Conservation (phyloP, 2,113 vertebrate species). For the Urocynchramus pylzowi region DNA sequence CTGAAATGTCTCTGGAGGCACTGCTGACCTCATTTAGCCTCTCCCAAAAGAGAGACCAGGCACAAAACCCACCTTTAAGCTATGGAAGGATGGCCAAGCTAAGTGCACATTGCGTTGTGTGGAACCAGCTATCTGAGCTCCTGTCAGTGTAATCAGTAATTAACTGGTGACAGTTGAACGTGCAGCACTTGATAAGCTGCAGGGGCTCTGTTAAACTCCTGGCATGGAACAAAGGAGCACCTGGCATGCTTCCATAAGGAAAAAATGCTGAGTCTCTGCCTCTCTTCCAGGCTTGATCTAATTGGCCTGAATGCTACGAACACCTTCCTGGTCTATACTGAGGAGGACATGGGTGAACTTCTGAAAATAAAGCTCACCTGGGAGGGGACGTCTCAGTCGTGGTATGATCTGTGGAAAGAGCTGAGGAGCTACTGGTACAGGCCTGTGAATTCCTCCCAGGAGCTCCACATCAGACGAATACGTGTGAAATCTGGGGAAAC, state of each 20-base stretch:
- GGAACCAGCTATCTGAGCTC: not conserved
- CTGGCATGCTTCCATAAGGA: not conserved
- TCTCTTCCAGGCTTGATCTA: constrained; percentile 66
- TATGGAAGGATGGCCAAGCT: not conserved
- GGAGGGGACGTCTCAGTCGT: constrained; percentile 78
- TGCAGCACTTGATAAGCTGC: not conserved
- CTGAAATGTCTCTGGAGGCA: not conserved
- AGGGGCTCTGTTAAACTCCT: not conserved
- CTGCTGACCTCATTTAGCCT: not conserved
- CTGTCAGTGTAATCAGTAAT: not conserved
- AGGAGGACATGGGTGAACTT: constrained; percentile 91
- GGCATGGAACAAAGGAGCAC: not conserved
- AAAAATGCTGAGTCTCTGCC: not conserved
- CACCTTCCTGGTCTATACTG: constrained; percentile 92
- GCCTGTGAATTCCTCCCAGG: not conserved
- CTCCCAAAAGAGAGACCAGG: not conserved
- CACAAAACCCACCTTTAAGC: not conserved
- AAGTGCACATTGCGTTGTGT: accelerated
- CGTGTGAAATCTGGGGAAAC: constrained; percentile 93
- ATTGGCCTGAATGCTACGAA: constrained; percentile 87
- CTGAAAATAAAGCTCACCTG: constrained; percentile 88
- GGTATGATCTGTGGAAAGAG: constrained; percentile 78
- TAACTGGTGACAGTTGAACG: not conserved
- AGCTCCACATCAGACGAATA: constrained; percentile 84
- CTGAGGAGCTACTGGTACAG: constrained; percentile 74